Evolutionary conservation across 2,797 vertebrate genomes (phyloP).

Genomic region (Hafferia zeledoni): DNA sequence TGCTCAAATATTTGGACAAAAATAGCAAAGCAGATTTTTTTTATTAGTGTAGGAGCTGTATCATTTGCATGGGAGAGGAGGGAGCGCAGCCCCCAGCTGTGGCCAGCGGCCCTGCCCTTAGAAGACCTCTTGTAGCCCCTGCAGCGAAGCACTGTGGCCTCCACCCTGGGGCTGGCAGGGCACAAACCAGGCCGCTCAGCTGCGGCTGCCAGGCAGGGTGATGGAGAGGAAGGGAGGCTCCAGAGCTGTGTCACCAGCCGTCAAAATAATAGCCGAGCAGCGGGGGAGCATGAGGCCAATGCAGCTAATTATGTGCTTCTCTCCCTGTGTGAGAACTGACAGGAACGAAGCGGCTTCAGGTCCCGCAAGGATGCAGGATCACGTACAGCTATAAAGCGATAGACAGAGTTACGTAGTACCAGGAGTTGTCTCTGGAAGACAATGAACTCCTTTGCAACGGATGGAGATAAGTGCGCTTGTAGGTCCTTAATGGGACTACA

Average conservation of each 20-base stretch:
- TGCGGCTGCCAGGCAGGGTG: not conserved
- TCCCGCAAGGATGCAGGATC: not conserved
- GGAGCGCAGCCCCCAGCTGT: not conserved
- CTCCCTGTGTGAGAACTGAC: not conserved
- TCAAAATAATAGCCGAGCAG: not conserved
- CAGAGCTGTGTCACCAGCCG: not conserved
- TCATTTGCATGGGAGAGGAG: rapidly evolving
- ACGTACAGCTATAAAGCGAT: rapidly evolving
- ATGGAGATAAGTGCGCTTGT: not conserved
- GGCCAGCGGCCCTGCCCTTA: rapidly evolving
- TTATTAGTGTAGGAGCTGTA: not conserved
- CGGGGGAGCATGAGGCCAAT: not conserved
- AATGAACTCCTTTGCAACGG: not conserved
- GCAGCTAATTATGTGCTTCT: not conserved
- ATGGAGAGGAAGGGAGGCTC: not conserved
- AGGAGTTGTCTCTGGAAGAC: not conserved
- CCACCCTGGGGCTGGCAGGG: not conserved
- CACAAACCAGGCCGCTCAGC: not conserved
- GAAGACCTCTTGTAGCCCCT: not conserved
- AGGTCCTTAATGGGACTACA: not conserved
- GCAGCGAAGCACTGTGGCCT: rapidly evolving
- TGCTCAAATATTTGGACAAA: not conserved
- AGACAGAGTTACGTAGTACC: rapidly evolving
- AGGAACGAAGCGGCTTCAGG: not conserved
- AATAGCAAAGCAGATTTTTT: not conserved